A percentile compares a stretch with the other conserved stretches of the same genome.
Conservation (phyloP, 2,888 invertebrate species). For the Monoplex corrugatus region DNA sequence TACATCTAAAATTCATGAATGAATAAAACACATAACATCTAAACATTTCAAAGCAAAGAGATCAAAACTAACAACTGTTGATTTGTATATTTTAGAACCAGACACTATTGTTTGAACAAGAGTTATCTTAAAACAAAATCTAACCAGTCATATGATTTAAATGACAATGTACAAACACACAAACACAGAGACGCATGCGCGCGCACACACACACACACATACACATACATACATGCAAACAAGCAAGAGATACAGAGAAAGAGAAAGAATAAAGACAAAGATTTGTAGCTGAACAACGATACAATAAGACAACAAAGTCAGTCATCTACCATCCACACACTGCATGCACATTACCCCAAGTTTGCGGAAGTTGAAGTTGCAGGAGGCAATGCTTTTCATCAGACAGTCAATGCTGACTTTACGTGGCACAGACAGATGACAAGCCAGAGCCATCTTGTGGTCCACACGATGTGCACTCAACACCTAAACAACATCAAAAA, state of each 20-base stretch:
- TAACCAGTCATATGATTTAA: no score
- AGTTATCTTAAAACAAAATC: no score
- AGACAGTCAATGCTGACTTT: conserved; percentile 63
- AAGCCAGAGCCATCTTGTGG: conserved; percentile 67
- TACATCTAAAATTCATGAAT: no score
- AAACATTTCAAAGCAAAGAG: no score
- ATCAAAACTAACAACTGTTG: no score
- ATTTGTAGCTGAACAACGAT: background rate
- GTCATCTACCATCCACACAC: background rate
- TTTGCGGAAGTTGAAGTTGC: conserved; percentile 72
- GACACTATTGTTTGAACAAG: no score
- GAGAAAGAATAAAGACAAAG: background rate
- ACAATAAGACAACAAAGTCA: background rate
- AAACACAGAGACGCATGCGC: background rate
- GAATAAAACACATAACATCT: no score
- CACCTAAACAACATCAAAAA: conserved; percentile 61
- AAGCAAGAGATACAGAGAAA: background rate
- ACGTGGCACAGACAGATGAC: conserved; percentile 62
- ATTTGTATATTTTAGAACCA: no score
- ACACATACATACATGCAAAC: background rate
- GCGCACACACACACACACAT: background rate
- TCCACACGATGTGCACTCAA: conserved; percentile 69
- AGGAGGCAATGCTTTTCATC: conserved; percentile 63
- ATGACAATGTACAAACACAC: no score
- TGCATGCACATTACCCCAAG: conserved; percentile 63